phyloP scores from a whole-genome alignment of 2,888 invertebrate genomes.

The Dicyrtoma fusca region DNA sequence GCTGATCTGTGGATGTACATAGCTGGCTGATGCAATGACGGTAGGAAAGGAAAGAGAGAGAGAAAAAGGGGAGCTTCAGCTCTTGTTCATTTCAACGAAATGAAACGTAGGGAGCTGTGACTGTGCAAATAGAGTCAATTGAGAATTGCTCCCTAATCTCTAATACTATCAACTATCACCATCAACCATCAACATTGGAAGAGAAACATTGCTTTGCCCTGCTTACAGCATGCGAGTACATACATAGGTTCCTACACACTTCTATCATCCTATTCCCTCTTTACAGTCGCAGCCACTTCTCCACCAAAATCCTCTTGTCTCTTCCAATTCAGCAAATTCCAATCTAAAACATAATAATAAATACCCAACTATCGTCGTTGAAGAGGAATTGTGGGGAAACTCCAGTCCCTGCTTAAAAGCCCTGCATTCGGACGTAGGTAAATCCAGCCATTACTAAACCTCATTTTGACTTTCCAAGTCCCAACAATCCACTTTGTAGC shows the following conservation, averaged over 20 bases:
- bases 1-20: no score
- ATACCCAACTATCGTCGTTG: no score
- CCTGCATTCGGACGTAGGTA: no score
- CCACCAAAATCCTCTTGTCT: neutral
- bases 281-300: neutral
- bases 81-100: neutral
- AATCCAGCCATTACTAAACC: no score
- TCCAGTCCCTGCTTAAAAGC: no score
- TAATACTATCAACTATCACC: slow-evolving; percentile 21
- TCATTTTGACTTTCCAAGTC: no score
- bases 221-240: no score
- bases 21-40: neutral
- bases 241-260: neutral
- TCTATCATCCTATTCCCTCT: neutral
- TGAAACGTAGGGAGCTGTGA: slow-evolving; percentile 3
- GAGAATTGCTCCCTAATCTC: slow-evolving; percentile 30
- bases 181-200: neutral
- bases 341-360: no score
- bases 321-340: no score
- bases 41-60: neutral
- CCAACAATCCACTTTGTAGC: no score
- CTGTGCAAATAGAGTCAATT: slow-evolving; percentile 30
- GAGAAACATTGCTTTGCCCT: neutral
- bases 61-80: slow-evolving; percentile 10
- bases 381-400: no score